A percentile compares a stretch with the other conserved stretches of the same genome.
Evolutionary conservation across 1,140 invertebrate species (phyloP).

Genomic region (Himalopsyche phryganea): DNA sequence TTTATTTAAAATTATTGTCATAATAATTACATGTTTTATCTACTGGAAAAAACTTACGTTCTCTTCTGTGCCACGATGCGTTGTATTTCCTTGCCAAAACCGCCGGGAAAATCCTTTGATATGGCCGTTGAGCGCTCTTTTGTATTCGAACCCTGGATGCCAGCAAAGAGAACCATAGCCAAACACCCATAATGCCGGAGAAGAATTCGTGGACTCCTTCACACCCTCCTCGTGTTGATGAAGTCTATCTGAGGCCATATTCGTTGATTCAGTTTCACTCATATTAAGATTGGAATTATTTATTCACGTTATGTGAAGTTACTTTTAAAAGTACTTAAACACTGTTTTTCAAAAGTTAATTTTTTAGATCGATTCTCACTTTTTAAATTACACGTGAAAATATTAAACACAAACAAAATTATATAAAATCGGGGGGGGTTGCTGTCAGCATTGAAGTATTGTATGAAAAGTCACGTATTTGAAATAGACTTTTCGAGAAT

Average conservation of each 20-base stretch:
- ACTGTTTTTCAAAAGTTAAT: too few relatives aligned
- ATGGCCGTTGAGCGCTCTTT: conserved; percentile 66
- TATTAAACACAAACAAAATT: too few relatives aligned
- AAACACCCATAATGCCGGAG: conserved; percentile 69
- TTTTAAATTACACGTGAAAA: too few relatives aligned
- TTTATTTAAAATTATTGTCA: too few relatives aligned
- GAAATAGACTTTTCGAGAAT: too few relatives aligned
- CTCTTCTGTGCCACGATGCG: conserved; percentile 72
- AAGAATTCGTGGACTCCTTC: neutral
- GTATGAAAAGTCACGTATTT: too few relatives aligned
- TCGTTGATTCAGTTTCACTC: conserved; percentile 7
- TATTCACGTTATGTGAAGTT: neutral
- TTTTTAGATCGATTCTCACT: too few relatives aligned
- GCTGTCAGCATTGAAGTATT: too few relatives aligned
- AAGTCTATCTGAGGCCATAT: neutral
- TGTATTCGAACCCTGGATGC: conserved; percentile 79
- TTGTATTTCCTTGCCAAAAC: conserved; percentile 86
- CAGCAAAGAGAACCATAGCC: conserved; percentile 86
- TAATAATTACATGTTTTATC: too few relatives aligned
- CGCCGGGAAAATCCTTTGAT: conserved; percentile 70
- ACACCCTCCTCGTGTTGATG: neutral
- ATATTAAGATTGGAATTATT: neutral
- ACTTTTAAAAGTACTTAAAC: too few relatives aligned
- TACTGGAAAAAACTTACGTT: too few relatives aligned
- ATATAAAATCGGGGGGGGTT: too few relatives aligned